Evolutionary conservation across 2,113 vertebrate species (phyloP), one percentile per base, ranked within the genome.

Genomic region (Cheirogaleus medius): DNA sequence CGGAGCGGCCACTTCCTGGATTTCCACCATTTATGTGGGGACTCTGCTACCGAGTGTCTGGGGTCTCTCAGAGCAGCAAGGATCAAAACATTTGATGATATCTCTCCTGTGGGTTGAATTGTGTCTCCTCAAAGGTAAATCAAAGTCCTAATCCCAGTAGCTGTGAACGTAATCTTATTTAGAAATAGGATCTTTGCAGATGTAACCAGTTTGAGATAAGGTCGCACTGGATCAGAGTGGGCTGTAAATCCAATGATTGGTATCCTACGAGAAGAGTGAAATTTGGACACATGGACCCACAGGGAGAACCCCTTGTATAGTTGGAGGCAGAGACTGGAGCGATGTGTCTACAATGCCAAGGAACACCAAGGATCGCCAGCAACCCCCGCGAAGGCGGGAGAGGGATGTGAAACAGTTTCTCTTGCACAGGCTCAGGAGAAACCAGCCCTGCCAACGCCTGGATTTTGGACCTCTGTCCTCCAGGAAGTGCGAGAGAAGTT

Each of bases 31-130:
- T 95, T 96, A 37, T 47, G 34, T 81, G 90, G 29, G 47, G 91
- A 94, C 96, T 98, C 85, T 95, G 97, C 96, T 32, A 82, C 15
- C 39, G 91, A 97, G 39, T 34, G 93, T 96, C 95, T 95, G 44
- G 71, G 91, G 94, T 90, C 91, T 90, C 92, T 78, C 54, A 2
- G 27, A 52, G 23, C 0, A 34, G 34, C 39, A 18, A 60, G 12
- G 39, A 14, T 2, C 12, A 8, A 47, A 32, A 42, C 37, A 2
- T 5, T 0, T 3, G 20, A 3, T 25, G 20, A 9, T 3, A 25
- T 27, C 32, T 64, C 27, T 2, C 14, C 5, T 17, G 3, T n/a
- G 18, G 34, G 15, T n/a, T 8, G 5, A 39, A 84, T 39, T 4
- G 4, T 18, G 47, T 27, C 25, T 32, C 27, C 12, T 32, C 56